Evolutionary conservation across 1,140 invertebrate species (phyloP), one percentile per base, ranked within the genome.

Genomic region (Cydia splendana): DNA sequence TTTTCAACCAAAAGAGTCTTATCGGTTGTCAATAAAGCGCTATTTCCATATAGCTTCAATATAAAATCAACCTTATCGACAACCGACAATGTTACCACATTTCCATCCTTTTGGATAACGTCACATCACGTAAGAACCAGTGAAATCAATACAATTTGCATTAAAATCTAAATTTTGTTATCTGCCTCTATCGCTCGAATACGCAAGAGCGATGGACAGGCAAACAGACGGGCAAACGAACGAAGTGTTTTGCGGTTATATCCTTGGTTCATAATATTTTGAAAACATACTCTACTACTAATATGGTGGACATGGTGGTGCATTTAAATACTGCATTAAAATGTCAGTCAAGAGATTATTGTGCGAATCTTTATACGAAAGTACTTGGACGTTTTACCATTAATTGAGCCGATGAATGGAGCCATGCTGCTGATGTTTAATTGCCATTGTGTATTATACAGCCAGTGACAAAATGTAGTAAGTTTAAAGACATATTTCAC

Each of bases 281-380:
- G n/a, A 48, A 15, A 48, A 48, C 7, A 15, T 48, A 48, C 3
- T 48, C 45, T 3, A 1, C 0, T 12, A 48, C 3, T 12, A 48
- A 48, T 48, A 24, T 24, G 24, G n/a, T n/a, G n/a, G 0, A 45
- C 42, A 2, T 53, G n/a, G 7, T 24, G 20, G 18, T 62, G 57
- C 20, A 62, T 51, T 51, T 51, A 13, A 51, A 15, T 51, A n/a
- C 1, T 6, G 1, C 48, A 51, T 18, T 24, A n/a, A 53, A 53
- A 53, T 53, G 71, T 74, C 57, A 75, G 34, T 28, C 75, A 85
- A 78, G 65, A 74, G 67, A 75, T 85, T 86, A 88, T 75, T 87
- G 77, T n/a, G 78, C 77, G 30, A 91, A 77, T 53, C 79, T 81
- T 65, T 90, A 89, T 34, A 90, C 78, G 1, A 1, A 10, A 20